Conservation (phyloP, 2,888 invertebrate genomes). For the Agrypnus murinus region DNA sequence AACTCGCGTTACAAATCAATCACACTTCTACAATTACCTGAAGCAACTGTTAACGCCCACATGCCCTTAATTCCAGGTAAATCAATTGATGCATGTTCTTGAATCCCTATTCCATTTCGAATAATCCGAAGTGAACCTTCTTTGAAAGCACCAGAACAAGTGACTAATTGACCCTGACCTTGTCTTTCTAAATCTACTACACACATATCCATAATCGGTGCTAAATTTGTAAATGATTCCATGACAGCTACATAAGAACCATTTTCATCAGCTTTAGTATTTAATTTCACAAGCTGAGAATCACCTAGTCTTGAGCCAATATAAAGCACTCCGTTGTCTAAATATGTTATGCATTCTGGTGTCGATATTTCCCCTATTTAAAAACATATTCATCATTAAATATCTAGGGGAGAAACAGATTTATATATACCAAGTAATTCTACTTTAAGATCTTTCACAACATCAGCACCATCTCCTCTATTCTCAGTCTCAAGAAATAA, state of each 20-base stretch:
- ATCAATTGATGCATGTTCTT: constrained; percentile 98
- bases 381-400: neutral
- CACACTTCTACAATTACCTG: no score
- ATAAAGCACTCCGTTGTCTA: constrained; percentile 98
- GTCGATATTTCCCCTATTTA: constrained; percentile 88
- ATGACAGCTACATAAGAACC: constrained; percentile 94
- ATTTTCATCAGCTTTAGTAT: constrained; percentile 87
- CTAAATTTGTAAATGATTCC: constrained; percentile 97
- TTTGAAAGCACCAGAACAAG: constrained; percentile 97
- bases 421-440: constrained; percentile 81
- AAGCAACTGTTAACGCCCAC: constrained; percentile 92
- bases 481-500: constrained; percentile 91
- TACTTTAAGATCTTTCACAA: constrained; percentile 94
- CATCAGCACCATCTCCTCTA: constrained; percentile 82
- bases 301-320: constrained; percentile 97
- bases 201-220: constrained; percentile 98
- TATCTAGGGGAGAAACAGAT: neutral
- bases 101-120: constrained; percentile 98
- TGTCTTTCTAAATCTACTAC: constrained; percentile 97
- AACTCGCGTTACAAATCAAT: no score
- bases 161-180: constrained; percentile 98
- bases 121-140: constrained; percentile 98
- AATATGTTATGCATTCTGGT: constrained; percentile 97
- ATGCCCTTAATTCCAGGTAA: constrained; percentile 97
- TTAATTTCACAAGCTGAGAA: constrained; percentile 94